phyloP scores from a whole-genome alignment of 2,797 vertebrate genomes.

The Phylloscopus collybita region DNA sequence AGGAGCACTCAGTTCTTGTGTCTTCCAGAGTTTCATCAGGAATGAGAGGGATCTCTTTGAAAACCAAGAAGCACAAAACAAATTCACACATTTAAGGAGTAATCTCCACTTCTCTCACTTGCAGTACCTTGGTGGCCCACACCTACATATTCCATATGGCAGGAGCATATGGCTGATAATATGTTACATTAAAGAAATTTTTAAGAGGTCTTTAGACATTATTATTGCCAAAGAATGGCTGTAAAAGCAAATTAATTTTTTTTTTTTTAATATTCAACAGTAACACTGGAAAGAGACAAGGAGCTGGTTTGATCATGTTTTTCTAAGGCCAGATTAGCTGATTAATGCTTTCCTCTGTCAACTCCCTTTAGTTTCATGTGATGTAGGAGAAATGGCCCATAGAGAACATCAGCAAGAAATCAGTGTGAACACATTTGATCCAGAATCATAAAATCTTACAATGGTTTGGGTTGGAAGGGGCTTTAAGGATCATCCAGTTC shows the following conservation, averaged over 20 bases:
- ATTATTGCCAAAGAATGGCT: background rate
- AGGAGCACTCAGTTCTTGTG: background rate
- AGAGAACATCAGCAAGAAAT: background rate
- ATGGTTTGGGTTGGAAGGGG: background rate
- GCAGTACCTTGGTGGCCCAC: background rate
- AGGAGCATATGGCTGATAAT: background rate
- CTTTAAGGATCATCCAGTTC: background rate
- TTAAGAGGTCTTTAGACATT: background rate
- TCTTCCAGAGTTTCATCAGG: background rate
- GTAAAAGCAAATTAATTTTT: background rate
- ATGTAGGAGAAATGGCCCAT: background rate
- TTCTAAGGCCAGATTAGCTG: background rate
- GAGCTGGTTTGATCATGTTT: background rate
- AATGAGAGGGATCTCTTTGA: rapidly evolving
- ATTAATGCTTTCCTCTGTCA: background rate
- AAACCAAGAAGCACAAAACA: background rate
- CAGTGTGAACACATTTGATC: background rate
- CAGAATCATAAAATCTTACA: background rate
- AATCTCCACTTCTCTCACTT: background rate
- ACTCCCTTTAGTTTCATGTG: background rate
- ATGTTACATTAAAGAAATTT: background rate
- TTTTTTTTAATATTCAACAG: background rate
- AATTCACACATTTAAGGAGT: background rate
- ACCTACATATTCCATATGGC: rapidly evolving
- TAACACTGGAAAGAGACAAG: background rate